Conservation (phyloP, 2,113 vertebrate genomes). For the Herpetotheres cachinnans region DNA sequence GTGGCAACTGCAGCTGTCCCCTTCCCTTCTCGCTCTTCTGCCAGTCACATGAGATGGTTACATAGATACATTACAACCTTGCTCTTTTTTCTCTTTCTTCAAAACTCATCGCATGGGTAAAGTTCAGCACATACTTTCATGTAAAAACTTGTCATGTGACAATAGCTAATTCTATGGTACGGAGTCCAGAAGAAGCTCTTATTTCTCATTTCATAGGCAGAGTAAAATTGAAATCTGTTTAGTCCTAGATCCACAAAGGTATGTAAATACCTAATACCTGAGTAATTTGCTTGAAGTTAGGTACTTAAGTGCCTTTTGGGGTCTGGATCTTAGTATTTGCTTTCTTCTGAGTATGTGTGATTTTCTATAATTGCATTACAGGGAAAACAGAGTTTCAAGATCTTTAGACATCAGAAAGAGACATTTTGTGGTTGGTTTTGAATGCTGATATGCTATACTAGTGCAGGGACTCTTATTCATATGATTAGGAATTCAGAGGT, state of each 20-base stretch:
- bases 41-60: neutral
- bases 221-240: neutral
- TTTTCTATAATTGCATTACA: slow-evolving; percentile 34
- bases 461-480: neutral
- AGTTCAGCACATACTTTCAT: neutral
- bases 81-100: neutral
- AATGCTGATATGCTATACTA: neutral
- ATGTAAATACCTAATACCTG: neutral
- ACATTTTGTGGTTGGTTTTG: neutral
- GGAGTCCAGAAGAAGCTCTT: neutral
- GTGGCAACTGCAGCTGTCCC: neutral
- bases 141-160: neutral
- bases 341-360: neutral
- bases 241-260: neutral
- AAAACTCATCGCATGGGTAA: neutral
- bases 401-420: neutral
- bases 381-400: neutral
- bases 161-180: neutral
- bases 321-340: neutral
- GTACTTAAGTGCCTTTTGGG: neutral
- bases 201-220: neutral
- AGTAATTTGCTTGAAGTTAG: slow-evolving; percentile 11
- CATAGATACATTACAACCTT: neutral
- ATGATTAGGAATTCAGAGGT: slow-evolving; percentile 19
- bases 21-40: neutral